Evolutionary conservation across 2,888 invertebrate genomes (phyloP), one percentile per base, ranked within the genome.

Genomic region (Colostygia pectinataria): DNA sequence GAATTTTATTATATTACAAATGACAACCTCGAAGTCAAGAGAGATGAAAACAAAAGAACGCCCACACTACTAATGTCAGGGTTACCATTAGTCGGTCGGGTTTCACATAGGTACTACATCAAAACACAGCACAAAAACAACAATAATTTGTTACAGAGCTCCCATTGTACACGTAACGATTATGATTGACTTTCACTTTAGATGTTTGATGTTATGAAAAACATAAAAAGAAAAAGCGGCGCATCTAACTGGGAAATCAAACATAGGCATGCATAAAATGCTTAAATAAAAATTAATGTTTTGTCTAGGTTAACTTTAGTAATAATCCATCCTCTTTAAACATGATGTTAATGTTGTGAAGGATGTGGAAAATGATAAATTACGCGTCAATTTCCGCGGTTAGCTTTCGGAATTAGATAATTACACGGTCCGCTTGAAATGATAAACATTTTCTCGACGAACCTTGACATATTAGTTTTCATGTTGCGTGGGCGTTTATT

Each of bases 401-500:
- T n/a, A 63, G 66, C 55, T 63, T 62, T 62, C 63, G 61, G 65
- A 68, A 68, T 71, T 71, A 63, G 60, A 65, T 74, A 75, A 80
- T 79, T 74, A 71, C 70, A 71, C 66, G 70, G 63, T 63, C 49
- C 60, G 61, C 67, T 65, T 63, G 68, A 66, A 74, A 73, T 68
- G 63, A 71, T 73, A 71, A 74, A 77, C 66, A 71, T 63, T 66
- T 67, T 68, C 61, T 69, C 71, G 75, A 63, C 66, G 68, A 74
- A 80, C 85, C 86, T 87, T 87, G 87, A 84, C 81, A 84, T 74
- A 77, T 80, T 78, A 77, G 71, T 76, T 72, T 71, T 63, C 68
- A 58, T 59, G 66, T 51, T 63, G 78, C 71, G 83, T 77, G 73
- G 80, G 80, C 66, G 74, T 56, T 51, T 46, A 61, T 15, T 15